Base-by-base conservation (phyloP, 2,797 vertebrate species). In the Lepus townsendii region DNA sequence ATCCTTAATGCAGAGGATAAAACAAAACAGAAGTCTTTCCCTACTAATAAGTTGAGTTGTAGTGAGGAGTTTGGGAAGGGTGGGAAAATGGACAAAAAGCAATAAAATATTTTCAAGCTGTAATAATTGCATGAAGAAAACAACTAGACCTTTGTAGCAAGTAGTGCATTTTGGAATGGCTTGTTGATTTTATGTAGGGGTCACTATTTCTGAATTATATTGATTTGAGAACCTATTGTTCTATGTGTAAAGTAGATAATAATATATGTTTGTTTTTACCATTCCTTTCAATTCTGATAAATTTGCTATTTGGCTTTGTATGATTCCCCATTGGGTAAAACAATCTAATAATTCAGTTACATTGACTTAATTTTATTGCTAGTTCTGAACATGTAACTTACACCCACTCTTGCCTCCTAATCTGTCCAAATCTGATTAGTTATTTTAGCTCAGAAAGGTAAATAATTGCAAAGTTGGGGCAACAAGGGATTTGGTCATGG, bases 401-500 rank as follows among this genome's bases (percentile, higher is more conserved):
- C 7, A 78, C 2, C 24, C 24, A 91, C 38, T 88, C 30, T 57
- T 82, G n/a, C 24, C 16, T 84, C 50, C 32, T 57, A 57, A n/a
- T 76, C 78, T 80, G 76, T 84, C 32, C 52, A 88, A 32, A 65
- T 90, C 3, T 85, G 86, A 91, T 93, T 87, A 73, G 52, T 32
- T 94, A 87, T 93, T 96, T 96, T 79, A 85, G 32, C 50, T 84
- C 68, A 16, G 27, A 82, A 95, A 94, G 11, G 62, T 88, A 94
- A 96, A 85, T 54, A 71, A 93, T 88, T 93, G 47, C 94, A 94
- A 95, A 76, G 35, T 83, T 95, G 32, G 26, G 57, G 27, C 35
- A 82, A 84, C 20, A 87, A 83, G 69, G 30, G 5, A 82, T 72
- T 89, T n/a, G 19, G 47, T 73, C 92, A 63, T 75, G 93, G 91